Evolutionary conservation across 2,113 vertebrate genomes (phyloP).

Genomic region (Amphilophus citrinellus): DNA sequence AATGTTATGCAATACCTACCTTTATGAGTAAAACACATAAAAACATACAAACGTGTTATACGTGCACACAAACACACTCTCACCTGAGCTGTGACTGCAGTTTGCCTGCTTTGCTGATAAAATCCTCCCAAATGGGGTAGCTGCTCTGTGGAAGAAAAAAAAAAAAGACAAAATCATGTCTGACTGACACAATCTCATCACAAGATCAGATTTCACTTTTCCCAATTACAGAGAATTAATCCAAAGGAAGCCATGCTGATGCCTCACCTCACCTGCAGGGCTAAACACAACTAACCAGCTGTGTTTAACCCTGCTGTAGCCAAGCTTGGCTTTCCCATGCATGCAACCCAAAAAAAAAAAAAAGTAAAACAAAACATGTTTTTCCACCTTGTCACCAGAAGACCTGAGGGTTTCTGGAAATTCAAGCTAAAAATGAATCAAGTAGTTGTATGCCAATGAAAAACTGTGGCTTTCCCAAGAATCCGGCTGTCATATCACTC

Average conservation of each 20-base stretch:
- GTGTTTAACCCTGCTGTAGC: too few relatives aligned
- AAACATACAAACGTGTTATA: conserved; percentile 14
- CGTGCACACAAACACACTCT: conserved; percentile 43
- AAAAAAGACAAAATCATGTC: conserved; percentile 33
- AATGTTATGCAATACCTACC: not conserved
- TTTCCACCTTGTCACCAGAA: not conserved
- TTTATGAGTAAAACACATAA: not conserved
- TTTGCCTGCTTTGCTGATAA: conserved; percentile 86
- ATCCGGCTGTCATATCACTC: not conserved
- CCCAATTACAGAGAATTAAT: conserved; percentile 42
- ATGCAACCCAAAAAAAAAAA: not conserved
- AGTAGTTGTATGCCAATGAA: not conserved
- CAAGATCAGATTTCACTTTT: conserved; percentile 43
- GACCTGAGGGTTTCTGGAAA: not conserved
- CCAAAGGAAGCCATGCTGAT: conserved; percentile 6
- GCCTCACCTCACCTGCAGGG: conserved; percentile 39
- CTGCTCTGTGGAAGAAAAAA: conserved; percentile 77
- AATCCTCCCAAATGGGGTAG: conserved; percentile 88
- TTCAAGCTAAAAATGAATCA: not conserved
- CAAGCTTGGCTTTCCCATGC: not conserved
- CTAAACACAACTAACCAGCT: conserved; percentile 13
- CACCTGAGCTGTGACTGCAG: conserved; percentile 87
- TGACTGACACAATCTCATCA: conserved; percentile 23
- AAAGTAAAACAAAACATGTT: not conserved
- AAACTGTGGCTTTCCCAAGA: not conserved